Conservation (phyloP, 2,888 invertebrate genomes). For the Philereme vetulata region DNA sequence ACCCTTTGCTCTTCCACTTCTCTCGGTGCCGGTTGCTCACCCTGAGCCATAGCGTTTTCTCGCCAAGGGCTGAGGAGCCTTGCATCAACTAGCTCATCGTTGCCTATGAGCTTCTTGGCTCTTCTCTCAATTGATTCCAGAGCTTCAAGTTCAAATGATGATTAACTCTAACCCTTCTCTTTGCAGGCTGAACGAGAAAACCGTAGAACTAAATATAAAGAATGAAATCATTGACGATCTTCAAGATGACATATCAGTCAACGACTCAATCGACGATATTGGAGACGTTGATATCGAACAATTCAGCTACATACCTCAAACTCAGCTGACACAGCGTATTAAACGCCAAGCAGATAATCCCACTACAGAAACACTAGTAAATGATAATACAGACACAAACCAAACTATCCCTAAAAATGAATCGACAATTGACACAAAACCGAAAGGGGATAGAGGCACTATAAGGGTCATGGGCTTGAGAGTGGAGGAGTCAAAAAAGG, state of each 20-base stretch:
- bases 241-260: slow-evolving; percentile 47
- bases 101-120: no score
- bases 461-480: slow-evolving; percentile 62
- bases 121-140: no score
- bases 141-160: no score
- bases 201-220: slow-evolving; percentile 36
- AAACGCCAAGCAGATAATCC: slow-evolving; percentile 36
- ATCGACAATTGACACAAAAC: slow-evolving; percentile 1
- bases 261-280: slow-evolving; percentile 43
- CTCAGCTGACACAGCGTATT: slow-evolving; percentile 9
- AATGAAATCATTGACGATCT: slow-evolving; percentile 39
- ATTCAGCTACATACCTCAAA: slow-evolving; percentile 38
- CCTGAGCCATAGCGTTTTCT: no score
- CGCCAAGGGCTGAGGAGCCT: no score
- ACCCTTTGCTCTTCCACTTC: no score
- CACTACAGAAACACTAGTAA: slow-evolving; percentile 3
- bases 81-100: no score
- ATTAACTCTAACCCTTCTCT: not conserved
- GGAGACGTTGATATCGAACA: slow-evolving; percentile 42
- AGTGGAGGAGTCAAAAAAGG: slow-evolving; percentile 68
- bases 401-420: not conserved
- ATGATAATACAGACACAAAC: not conserved
- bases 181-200: slow-evolving; percentile 29
- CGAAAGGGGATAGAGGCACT: not conserved
- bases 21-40: no score